Evolutionary conservation across 1,140 invertebrate genomes (phyloP), one percentile per base, ranked within the genome.

Genomic region (Leptinotarsa lineolata): DNA sequence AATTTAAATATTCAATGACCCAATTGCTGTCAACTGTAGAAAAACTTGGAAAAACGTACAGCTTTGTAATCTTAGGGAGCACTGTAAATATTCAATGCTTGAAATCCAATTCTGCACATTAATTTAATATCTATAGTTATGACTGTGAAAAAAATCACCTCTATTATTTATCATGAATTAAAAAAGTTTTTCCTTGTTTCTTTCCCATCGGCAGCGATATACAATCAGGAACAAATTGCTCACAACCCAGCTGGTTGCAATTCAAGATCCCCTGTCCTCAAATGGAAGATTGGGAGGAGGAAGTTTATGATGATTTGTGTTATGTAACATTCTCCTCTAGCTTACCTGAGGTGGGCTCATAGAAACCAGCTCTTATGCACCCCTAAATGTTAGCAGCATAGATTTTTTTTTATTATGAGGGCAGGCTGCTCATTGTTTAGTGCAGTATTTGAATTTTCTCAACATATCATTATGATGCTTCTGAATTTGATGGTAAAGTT

Each of bases 281-380:
- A 64, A 86, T 86, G 73, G 88, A 88, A 76, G 91, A 91, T 78
- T 88, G 89, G 68, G 92, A 94, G 76, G 92, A 94, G 83, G 91
- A 94, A 84, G 91, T 94, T 81, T 96, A 96, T 84, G 93, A 94
- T 86, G 92, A 95, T 85, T 88, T 95, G 67, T 95, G 93, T 87
- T 94, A 94, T 84, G 91, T 94, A 75, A 94, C 92, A 76, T 92
- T 94, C 84, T 89, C 90, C 72, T 87, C 89, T 46, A 86, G 87
- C 71, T 81, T 84, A 82, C 87, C 89, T 63, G 90, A 92, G 91
- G 91, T 90, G 73, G 61, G 61, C 24, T 21, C 4, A n/a, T 20
- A 63, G 61, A 13, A 30, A 22, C 20, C 24, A 30, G 13, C 13
- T 63, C 13, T 63, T 63, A 8, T 22, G 61, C 61, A 63, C 11